Base-by-base conservation (phyloP, 1,140 invertebrate species). In the Telenomus remus region DNA sequence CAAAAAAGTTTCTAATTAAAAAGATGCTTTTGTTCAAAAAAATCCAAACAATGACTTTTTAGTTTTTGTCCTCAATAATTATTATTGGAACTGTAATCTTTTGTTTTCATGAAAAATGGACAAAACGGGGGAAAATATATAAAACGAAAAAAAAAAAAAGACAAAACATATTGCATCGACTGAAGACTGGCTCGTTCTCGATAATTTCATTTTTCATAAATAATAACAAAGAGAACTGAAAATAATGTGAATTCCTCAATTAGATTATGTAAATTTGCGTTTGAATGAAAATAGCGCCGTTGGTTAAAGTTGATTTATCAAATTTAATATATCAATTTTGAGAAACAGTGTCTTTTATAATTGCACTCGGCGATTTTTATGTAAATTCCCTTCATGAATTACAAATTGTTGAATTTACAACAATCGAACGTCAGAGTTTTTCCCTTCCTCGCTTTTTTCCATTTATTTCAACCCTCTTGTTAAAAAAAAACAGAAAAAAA, bases 351-450 rank as follows among this genome's bases (percentile, higher is more conserved):
- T 70, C 66, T 70, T 61, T 70, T 61, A 61, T 70, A 61, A 70
- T 61, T 50, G 19, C 19, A 27, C 12, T 44, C 33, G 7, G 39
- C 68, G 47, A 71, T 71, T 71, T 71, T 71, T 56, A 71, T 71
- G 68, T 47, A 71, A 71, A 71, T 71, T 16, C 12, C 10, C 11
- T 42, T 70, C 66, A 70, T 70, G 57, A 70, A 70, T 70, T 63
- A 70, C 66, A 70, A 70, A 70, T 70, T 63, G 66, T 63, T 56
- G 55, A 61, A 70, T 70, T 70, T 70, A 70, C 60, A 55, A 70
- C 50, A 55, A 55, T 70, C 56, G 56, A 6, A 1, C 19, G 19
- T 3, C 19, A 27, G 34, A 56, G 33, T 35, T 64, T 53, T 53
- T 53, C 9, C 9, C 37, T 1, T 1, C 9, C 37, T n/a, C 37